A percentile compares a stretch with the other conserved stretches of the same genome.
Evolutionary conservation across 2,888 invertebrate species (phyloP).

Genomic region (Scaptomyza caliginosa): DNA sequence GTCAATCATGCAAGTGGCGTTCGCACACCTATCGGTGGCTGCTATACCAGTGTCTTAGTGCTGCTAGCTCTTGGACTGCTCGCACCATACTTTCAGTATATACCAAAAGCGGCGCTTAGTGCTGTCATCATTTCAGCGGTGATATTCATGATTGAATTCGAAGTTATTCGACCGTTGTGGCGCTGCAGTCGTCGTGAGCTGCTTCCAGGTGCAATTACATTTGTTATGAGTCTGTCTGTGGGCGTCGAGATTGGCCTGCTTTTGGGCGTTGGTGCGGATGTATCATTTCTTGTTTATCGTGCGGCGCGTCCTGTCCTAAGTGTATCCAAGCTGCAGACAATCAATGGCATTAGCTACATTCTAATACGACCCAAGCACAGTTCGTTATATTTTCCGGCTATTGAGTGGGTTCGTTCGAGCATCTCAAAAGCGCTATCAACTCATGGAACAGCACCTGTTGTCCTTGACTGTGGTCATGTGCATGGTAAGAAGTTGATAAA

Average conservation of each 20-base stretch:
- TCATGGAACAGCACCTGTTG: conserved; percentile 90
- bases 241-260: conserved; percentile 95
- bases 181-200: conserved; percentile 91
- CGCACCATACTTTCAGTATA: conserved; percentile 95
- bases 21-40: conserved; percentile 93
- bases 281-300: conserved; percentile 91
- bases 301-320: conserved; percentile 91
- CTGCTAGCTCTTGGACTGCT: conserved; percentile 92
- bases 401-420: conserved; percentile 91
- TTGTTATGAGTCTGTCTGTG: conserved; percentile 90
- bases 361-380: conserved; percentile 92
- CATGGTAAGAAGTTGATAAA: conserved; percentile 85
- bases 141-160: conserved; percentile 97
- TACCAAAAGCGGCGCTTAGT: conserved; percentile 94
- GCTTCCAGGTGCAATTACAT: conserved; percentile 92
- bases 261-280: conserved; percentile 91
- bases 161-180: conserved; percentile 94
- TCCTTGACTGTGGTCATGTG: conserved; percentile 92
- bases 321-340: conserved; percentile 89
- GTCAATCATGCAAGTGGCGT: conserved; percentile 98
- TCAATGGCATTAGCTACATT: conserved; percentile 89
- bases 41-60: conserved; percentile 92
- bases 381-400: conserved; percentile 91
- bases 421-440: conserved; percentile 90
- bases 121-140: conserved; percentile 98